phyloP scores from a whole-genome alignment of 2,888 invertebrate species.

The Clistopyga incitator region DNA sequence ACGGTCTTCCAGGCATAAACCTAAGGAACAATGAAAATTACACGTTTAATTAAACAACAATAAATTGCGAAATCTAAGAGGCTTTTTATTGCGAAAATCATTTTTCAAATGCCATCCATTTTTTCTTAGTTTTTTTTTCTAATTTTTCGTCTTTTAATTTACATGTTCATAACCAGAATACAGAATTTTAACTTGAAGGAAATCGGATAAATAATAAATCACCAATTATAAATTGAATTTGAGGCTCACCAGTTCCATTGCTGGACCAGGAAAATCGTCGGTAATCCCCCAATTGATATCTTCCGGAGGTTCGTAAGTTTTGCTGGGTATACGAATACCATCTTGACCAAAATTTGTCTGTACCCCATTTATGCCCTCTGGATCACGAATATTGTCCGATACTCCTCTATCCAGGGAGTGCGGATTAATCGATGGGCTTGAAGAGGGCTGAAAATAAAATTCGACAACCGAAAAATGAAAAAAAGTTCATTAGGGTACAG shows the following conservation, averaged over 20 bases:
- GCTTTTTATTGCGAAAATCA: no score
- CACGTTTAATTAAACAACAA: conserved; percentile 26
- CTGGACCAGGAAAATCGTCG: conserved; percentile 81
- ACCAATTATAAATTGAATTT: not conserved
- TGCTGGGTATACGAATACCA: conserved; percentile 66
- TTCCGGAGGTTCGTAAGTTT: conserved; percentile 71
- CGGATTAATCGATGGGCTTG: conserved; percentile 40
- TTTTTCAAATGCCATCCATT: no score
- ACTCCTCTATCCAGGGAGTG: conserved; percentile 50
- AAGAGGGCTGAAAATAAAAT: conserved; percentile 35
- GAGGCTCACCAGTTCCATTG: conserved; percentile 79
- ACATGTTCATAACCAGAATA: no score
- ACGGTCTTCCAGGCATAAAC: conserved; percentile 91
- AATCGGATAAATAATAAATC: not conserved
- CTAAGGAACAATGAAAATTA: conserved; percentile 68
- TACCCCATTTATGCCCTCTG: conserved; percentile 42
- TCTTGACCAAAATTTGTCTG: conserved; percentile 55
- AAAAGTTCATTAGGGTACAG: no score
- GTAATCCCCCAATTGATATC: conserved; percentile 66
- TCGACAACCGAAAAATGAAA: not conserved
- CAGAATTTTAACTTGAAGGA: not conserved
- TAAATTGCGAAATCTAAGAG: not conserved
- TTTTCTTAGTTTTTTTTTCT: no score
- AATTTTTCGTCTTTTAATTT: no score
- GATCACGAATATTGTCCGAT: conserved; percentile 33